Base-by-base conservation (phyloP, 2,113 vertebrate species). In the Chrysemys picta region DNA sequence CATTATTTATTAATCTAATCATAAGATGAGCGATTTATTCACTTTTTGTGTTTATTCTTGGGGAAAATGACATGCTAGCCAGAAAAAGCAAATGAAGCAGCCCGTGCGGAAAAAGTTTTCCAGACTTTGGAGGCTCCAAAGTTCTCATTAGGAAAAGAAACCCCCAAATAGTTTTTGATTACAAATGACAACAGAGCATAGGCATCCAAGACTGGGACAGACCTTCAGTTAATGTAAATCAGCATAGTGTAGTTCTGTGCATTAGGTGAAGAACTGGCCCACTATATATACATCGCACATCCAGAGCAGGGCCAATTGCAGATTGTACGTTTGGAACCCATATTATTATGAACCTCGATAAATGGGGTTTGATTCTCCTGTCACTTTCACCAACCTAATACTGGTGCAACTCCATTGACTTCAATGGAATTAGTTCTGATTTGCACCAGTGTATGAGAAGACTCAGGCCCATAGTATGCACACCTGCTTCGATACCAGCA, bases 21-120 rank as follows among this genome's bases (percentile, higher is more conserved):
- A 84, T 56, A 92, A 91, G n/a, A 75, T 8, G 59, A 57, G 91
- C 81, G 85, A 81, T 96, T 96, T 94, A 94, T 86, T 96, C 91
- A 17, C 86, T 85, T 87, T 92, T 84, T 29, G 38, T 89, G 89
- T 86, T 88, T 87, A 89, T 91, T 89, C 59, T 88, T 42, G 47
- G 56, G 45, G 72, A 95, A 95, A 94, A 59, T 81, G 13, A 7
- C 21, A 3, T 79, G 29, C 50, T 90, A 93, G 79, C 35, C 47
- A 88, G 45, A 93, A 91, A 96, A 95, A 93, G 53, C n/a, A 83
- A 29, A 87, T 87, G 75, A 93, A 82, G 88, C 49, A 88, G 65
- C 9, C 12, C 83, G 50, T 57, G 19, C 22, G 90, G 79, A 76
- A 92, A 90, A 90, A 2, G 29, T 72, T 96, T 94, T 81, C 29